phyloP scores from a whole-genome alignment of 1,140 invertebrate genomes.

The Drosophila rhopaloa region DNA sequence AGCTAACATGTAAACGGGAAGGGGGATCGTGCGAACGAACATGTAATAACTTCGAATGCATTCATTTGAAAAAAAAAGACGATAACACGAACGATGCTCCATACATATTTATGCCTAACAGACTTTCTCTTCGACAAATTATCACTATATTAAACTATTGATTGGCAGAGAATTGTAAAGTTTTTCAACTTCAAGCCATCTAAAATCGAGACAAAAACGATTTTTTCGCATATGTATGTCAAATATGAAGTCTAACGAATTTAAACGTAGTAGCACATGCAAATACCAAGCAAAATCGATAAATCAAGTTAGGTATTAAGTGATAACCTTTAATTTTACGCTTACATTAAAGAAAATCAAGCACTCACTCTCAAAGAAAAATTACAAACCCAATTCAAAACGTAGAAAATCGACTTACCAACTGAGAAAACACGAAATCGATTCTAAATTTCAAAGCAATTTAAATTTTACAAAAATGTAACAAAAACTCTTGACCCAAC shows the following conservation, averaged over 20 bases:
- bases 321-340: constrained; percentile 50
- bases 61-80: background rate
- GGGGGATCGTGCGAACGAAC: constrained; percentile 1
- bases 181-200: constrained; percentile 31
- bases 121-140: constrained; percentile 14
- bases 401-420: constrained; percentile 12
- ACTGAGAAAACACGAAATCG: constrained; percentile 25
- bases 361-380: background rate
- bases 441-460: constrained; percentile 84
- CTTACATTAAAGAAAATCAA: constrained; percentile 30
- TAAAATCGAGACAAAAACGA: constrained; percentile 13
- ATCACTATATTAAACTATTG: background rate
- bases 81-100: constrained; percentile 20
- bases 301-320: constrained; percentile 31
- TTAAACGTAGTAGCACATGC: constrained; percentile 73
- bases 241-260: constrained; percentile 71
- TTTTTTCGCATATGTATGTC: constrained; percentile 45
- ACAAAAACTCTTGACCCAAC: constrained; percentile 14
- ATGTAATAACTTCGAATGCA: background rate
- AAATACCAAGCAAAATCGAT: constrained; percentile 20
- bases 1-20: constrained; percentile 47
- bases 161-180: background rate
- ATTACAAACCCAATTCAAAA: background rate
- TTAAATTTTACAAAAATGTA: constrained; percentile 71
- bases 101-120: constrained; percentile 26